Evolutionary conservation across 2,797 vertebrate species (phyloP).

Genomic region (Hylomyscus alleni): DNA sequence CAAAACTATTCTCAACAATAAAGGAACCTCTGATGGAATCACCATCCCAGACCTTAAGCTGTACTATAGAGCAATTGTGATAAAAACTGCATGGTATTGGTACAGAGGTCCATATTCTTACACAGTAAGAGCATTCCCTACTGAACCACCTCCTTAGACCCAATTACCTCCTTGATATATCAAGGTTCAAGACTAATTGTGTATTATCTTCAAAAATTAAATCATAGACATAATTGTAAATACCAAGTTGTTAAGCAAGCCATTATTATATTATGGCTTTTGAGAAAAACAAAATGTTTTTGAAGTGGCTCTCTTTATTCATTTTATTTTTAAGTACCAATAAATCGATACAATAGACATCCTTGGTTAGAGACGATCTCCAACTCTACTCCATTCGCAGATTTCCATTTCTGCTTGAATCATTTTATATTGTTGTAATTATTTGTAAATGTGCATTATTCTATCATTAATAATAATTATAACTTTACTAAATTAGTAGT

Average conservation of each 20-base stretch:
- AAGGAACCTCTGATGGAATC: too few relatives aligned
- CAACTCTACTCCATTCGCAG: neutral
- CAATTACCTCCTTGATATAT: neutral
- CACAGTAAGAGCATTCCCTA: neutral
- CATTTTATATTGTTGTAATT: constrained; percentile 14
- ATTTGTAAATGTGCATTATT: constrained; percentile 21
- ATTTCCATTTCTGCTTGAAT: neutral
- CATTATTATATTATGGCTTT: neutral
- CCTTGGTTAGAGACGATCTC: neutral
- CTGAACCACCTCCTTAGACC: neutral
- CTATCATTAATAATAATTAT: constrained; percentile 1
- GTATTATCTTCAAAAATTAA: constrained; percentile 45
- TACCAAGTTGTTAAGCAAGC: constrained; percentile 1
- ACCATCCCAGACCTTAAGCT: too few relatives aligned
- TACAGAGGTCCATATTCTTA: neutral
- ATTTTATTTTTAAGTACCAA: neutral
- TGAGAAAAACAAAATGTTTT: constrained; percentile 39
- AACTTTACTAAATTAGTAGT: constrained; percentile 17
- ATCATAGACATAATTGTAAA: constrained; percentile 27
- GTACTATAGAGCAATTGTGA: too few relatives aligned
- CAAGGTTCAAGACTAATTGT: constrained; percentile 6
- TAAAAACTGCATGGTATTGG: too few relatives aligned
- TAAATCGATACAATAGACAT: neutral
- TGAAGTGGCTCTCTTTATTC: neutral
- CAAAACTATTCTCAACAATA: too few relatives aligned